A percentile compares a stretch with the other conserved stretches of the same genome.
phyloP scores from a whole-genome alignment of 2,888 invertebrate species.

The Dichetophora obliterata region DNA sequence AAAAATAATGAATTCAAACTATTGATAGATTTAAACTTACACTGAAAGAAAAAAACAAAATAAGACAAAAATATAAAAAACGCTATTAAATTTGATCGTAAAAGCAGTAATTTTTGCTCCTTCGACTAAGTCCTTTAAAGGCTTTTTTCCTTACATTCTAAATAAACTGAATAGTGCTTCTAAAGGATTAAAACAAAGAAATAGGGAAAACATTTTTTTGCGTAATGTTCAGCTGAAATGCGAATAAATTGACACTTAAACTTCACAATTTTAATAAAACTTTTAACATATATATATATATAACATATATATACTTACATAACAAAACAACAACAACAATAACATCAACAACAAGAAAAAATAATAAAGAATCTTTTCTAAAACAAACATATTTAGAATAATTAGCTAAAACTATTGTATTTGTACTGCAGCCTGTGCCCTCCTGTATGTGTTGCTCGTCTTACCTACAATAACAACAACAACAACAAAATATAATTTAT shows the following conservation, averaged over 20 bases:
- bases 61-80: neutral
- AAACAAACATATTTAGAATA: neutral
- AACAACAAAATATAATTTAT: neutral
- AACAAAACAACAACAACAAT: neutral
- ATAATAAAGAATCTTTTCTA: conserved; percentile 31
- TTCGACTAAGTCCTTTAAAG: neutral
- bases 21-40: neutral
- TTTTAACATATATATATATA: conserved; percentile 35
- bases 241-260: neutral
- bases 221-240: neutral
- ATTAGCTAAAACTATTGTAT: neutral
- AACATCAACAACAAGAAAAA: neutral
- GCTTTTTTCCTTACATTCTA: neutral
- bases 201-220: conserved; percentile 1
- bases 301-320: neutral
- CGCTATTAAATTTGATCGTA: neutral
- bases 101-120: neutral
- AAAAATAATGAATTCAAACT: neutral
- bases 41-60: conserved; percentile 2
- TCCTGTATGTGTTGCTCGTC: conserved; percentile 12
- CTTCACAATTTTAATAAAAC: neutral
- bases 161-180: too few species aligned
- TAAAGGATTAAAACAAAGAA: neutral
- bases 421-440: conserved; percentile 2
- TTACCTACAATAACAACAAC: too few species aligned